Base-by-base conservation (phyloP, 2,797 vertebrate species). In the Rachycentron canadum region DNA sequence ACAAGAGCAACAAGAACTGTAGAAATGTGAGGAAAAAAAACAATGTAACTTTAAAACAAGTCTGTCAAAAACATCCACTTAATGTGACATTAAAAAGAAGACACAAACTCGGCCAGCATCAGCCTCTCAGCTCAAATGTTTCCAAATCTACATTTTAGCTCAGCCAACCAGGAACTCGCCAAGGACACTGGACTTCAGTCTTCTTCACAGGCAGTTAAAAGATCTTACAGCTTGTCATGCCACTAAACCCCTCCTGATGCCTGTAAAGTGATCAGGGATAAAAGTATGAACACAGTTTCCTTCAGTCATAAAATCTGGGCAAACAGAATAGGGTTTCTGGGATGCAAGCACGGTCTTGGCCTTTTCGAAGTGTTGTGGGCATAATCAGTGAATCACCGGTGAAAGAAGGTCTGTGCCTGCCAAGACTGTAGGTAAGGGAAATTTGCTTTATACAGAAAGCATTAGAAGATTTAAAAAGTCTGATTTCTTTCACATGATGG, bases 281-380 rank as follows among this genome's bases (percentile, higher is more conserved):
- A 67, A 69, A 36, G 23, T 23, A 26, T 53, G 57, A 6, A 40
- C 7, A 36, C 26, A 1, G 23, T 52, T 79, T 65, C 36, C 34
- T 53, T 47, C 11, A 75, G 10, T 80, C 40, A 26, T 45, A 26
- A 66, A 76, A 38, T 79, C 38, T 68, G 57, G 47, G 36, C 41
- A 59, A 56, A 65, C 2, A 59, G 47, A 38, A 23, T 12, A 26
- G 55, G 1, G 25, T 65, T 59, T 73, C 66, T 58, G 32, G 43
- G 55, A 79, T 47, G 34, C n/a, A 34, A 12, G 19, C 5, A 28
- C 53, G 28, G 19, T 50, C 47, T 52, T 74, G 25, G 53, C 36
- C 30, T 40, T 66, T 10, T 17, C 30, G 7, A 57, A 38, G 28
- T 64, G 38, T n/a, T 59, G 7, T 68, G 5, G 17, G 10, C 34